These are phyloP conservation scores for Pherbina coryleti DNA, from an alignment of 2,888 invertebrate genomes.

Conservation along the genomic window DNA sequence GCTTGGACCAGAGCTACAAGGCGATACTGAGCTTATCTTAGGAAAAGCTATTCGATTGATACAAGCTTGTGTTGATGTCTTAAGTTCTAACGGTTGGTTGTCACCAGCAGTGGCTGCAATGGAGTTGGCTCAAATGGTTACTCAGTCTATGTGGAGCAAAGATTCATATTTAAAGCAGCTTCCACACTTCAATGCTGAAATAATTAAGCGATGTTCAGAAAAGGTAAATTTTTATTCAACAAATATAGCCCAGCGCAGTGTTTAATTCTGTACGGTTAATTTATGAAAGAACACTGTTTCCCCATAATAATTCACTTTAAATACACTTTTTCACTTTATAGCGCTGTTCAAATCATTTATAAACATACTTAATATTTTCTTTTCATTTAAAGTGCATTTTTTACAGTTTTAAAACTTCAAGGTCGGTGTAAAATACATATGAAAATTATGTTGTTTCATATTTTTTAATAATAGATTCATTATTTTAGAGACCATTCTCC, in stretches of 20 bases:
- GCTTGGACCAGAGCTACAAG: constrained; percentile 95
- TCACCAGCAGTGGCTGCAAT: constrained; percentile 98
- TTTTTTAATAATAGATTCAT: no score
- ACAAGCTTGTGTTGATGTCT: constrained; percentile 96
- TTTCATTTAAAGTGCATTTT: no score
- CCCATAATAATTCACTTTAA: not conserved
- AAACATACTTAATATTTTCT: no score
- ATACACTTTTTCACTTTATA: no score
- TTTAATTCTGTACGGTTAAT: no score
- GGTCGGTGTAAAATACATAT: no score
- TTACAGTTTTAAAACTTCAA: no score
- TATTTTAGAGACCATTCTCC: no score
- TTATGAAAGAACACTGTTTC: not conserved
- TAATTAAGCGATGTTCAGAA: constrained; percentile 91
- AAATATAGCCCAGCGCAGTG: no score
- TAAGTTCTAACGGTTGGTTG: constrained; percentile 97
- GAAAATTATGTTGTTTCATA: no score
- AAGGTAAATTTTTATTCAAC: constrained; percentile 70
- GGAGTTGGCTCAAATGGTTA: constrained; percentile 99
- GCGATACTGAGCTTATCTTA: constrained; percentile 92
- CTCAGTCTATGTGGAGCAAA: constrained; percentile 99
- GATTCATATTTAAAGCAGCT: constrained; percentile 97
- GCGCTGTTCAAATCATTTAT: no score
- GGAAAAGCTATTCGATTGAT: constrained; percentile 86
- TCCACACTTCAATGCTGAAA: constrained; percentile 92